Evolutionary conservation across 2,888 invertebrate genomes (phyloP).

Genomic region (Nudaria mundana): DNA sequence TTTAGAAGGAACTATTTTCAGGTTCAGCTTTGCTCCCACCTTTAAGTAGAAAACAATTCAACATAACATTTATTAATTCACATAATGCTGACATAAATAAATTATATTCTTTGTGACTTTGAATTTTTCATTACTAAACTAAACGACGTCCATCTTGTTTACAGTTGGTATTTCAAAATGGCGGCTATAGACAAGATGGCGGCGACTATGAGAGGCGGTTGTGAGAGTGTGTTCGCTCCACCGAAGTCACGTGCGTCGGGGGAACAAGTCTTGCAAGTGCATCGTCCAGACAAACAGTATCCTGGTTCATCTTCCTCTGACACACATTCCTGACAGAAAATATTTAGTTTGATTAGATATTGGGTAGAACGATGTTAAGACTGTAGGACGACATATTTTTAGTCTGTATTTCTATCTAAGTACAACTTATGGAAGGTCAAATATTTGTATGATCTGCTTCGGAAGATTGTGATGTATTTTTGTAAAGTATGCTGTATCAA

Average conservation of each 20-base stretch:
- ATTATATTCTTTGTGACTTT: not conserved
- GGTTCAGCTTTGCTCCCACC: too few relatives aligned
- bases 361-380: too few relatives aligned
- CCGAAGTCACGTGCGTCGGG: constrained; percentile 68
- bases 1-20: not conserved
- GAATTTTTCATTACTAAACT: not conserved
- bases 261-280: constrained; percentile 70
- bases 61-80: not conserved
- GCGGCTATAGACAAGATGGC: constrained; percentile 45
- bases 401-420: too few relatives aligned
- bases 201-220: constrained; percentile 40
- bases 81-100: too few relatives aligned
- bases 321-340: constrained; percentile 62
- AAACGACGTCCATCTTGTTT: constrained; percentile 5
- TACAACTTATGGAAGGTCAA: too few relatives aligned
- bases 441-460: too few relatives aligned
- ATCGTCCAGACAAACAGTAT: constrained; percentile 65
- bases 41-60: too few relatives aligned
- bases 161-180: constrained; percentile 54
- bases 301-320: constrained; percentile 72
- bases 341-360: not conserved
- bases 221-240: constrained; percentile 47
- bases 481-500: too few relatives aligned
- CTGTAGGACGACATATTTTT: too few relatives aligned
- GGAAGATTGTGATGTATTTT: too few relatives aligned